Percentiles rank a stretch among this genome's conserved stretches.
Evolutionary conservation across 2,888 invertebrate genomes (phyloP).

Genomic region (Ceramica pisi): DNA sequence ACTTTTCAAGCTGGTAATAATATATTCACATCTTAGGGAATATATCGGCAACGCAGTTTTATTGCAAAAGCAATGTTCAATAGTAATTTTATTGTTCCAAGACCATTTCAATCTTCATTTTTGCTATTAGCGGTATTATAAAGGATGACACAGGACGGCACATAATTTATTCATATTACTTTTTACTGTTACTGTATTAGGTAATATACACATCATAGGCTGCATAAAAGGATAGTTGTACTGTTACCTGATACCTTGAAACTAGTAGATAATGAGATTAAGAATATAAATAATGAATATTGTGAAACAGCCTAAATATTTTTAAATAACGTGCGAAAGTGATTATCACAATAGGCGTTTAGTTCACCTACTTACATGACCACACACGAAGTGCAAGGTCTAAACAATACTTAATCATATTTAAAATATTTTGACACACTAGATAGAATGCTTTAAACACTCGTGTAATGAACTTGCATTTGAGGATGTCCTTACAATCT

Average conservation of each 20-base stretch:
- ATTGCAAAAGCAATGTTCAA: constrained; percentile 45
- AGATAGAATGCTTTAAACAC: constrained; percentile 7
- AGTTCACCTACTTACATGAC: constrained; percentile 66
- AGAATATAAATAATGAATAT: constrained; percentile 56
- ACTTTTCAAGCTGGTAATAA: background rate
- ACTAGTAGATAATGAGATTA: constrained; percentile 27
- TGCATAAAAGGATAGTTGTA: background rate
- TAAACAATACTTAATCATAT: constrained; percentile 17
- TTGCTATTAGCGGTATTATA: constrained; percentile 61
- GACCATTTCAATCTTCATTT: constrained; percentile 52
- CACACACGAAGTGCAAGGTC: constrained; percentile 72
- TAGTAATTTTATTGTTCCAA: constrained; percentile 71
- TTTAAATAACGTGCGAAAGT: constrained; percentile 69
- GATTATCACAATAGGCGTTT: constrained; percentile 67
- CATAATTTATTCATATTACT: constrained; percentile 65
- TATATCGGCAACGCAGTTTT: constrained; percentile 15
- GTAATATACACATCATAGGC: background rate
- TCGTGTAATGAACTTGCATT: constrained; percentile 14
- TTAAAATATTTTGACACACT: constrained; percentile 25
- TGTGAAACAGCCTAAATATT: constrained; percentile 68
- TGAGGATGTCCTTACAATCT: no score
- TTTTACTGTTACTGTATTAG: constrained; percentile 8
- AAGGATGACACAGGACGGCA: constrained; percentile 20
- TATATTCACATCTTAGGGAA: constrained; percentile 28
- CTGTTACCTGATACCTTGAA: constrained; percentile 34